Conservation (phyloP, 2,888 invertebrate species). For the Pseudococcus longispinus region DNA sequence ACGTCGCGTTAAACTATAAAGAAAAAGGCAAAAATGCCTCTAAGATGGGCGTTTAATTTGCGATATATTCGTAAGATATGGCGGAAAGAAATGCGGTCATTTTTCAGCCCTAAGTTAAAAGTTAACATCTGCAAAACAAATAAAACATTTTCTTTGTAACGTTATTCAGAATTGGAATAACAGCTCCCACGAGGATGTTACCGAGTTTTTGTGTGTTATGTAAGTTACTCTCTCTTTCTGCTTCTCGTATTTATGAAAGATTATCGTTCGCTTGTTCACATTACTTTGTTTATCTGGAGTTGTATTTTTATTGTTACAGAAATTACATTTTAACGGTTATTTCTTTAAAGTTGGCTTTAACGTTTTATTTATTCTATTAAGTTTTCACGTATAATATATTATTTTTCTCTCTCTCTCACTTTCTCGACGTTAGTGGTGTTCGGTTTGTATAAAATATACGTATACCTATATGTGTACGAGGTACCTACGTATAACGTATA, state of each 20-base stretch:
- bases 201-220: constrained; percentile 14
- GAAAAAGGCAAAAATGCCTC: background rate
- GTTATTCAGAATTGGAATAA: constrained; percentile 38
- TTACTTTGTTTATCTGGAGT: constrained; percentile 20
- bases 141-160: constrained; percentile 35
- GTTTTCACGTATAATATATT: constrained; percentile 23
- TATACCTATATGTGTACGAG: background rate
- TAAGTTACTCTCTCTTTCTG: constrained; percentile 23
- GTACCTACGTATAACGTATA: background rate
- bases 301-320: constrained; percentile 24
- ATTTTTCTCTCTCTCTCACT: background rate
- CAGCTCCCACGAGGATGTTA: constrained; percentile 26
- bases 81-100: constrained; percentile 34
- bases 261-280: constrained; percentile 32
- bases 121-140: constrained; percentile 35
- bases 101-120: constrained; percentile 39
- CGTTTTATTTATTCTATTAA: constrained; percentile 39
- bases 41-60: constrained; percentile 11
- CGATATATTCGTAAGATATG: constrained; percentile 6
- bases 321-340: constrained; percentile 39
- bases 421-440: background rate
- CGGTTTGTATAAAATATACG: background rate
- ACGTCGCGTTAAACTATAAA: background rate
- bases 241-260: constrained; percentile 29
- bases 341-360: constrained; percentile 32